Percentiles rank a stretch among this genome's conserved stretches.
Conservation (phyloP, 1,140 invertebrate species). For the Melitaea cinxia region DNA sequence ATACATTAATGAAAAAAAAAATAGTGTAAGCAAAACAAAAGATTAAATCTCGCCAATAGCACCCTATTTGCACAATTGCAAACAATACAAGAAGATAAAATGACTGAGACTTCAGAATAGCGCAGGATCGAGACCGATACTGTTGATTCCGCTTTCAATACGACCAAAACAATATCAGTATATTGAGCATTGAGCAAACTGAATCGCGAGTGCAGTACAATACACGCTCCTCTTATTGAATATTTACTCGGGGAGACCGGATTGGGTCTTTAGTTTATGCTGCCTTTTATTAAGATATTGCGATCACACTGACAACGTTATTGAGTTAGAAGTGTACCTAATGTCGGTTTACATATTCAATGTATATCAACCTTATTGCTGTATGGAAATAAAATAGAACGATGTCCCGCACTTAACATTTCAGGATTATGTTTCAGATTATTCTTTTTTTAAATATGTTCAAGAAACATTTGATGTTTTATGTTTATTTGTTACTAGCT, state of each 20-base stretch:
- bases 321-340: constrained; percentile 17
- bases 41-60: constrained; percentile 8
- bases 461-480: too few species aligned
- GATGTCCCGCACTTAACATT: neutral
- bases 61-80: constrained; percentile 14
- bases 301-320: constrained; percentile 28
- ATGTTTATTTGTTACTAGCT: too few species aligned
- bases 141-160: constrained; percentile 42
- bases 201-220: constrained; percentile 53
- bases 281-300: constrained; percentile 45
- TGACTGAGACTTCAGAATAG: constrained; percentile 21
- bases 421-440: too few species aligned
- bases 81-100: constrained; percentile 21
- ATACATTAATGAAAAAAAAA: neutral
- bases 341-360: neutral
- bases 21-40: neutral
- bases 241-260: constrained; percentile 52
- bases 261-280: constrained; percentile 45
- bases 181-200: constrained; percentile 63
- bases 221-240: constrained; percentile 59
- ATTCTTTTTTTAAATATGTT: too few species aligned
- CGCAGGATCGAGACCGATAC: constrained; percentile 24
- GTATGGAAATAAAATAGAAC: neutral
- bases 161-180: constrained; percentile 62
- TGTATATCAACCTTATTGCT: neutral